These are phyloP conservation scores for Ctenosaura bakeri DNA, from an alignment of 2,797 vertebrate genomes.

Conservation along the genomic window DNA sequence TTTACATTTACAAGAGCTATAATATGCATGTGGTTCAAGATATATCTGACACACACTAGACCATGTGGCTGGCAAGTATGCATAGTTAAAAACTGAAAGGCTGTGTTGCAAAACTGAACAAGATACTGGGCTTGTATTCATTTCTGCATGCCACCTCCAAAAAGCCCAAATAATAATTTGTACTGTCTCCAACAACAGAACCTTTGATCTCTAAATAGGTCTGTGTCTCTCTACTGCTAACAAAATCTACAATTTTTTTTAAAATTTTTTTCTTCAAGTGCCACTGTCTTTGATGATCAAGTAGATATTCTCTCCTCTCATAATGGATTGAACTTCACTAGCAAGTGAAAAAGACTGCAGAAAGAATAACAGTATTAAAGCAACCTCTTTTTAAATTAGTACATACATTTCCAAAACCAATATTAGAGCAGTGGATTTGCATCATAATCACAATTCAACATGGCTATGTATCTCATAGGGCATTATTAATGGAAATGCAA, in stretches of 20 bases:
- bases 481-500: not conserved
- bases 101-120: slow-evolving; percentile 19
- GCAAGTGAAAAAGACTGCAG: not conserved
- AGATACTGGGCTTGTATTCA: not conserved
- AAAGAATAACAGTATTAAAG: not conserved
- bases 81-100: rapidly evolving
- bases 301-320: not conserved
- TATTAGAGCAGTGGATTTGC: not conserved
- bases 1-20: slow-evolving; percentile 2
- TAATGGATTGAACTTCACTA: not conserved
- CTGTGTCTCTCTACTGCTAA: not conserved
- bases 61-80: not conserved
- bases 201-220: not conserved
- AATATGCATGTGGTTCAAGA: not conserved
- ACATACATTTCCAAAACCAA: not conserved
- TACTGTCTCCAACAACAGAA: slow-evolving; percentile 11
- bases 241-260: slow-evolving; percentile 8
- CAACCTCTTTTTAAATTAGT: not conserved
- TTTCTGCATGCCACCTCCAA: rapidly evolving
- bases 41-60: not conserved
- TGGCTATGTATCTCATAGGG: not conserved
- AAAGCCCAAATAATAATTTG: not conserved
- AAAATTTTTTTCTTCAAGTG: not conserved
- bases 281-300: not conserved
- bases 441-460: not conserved